Base-by-base conservation (phyloP, 64 coral and sea anemone species). In the Montipora efflorescens region DNA sequence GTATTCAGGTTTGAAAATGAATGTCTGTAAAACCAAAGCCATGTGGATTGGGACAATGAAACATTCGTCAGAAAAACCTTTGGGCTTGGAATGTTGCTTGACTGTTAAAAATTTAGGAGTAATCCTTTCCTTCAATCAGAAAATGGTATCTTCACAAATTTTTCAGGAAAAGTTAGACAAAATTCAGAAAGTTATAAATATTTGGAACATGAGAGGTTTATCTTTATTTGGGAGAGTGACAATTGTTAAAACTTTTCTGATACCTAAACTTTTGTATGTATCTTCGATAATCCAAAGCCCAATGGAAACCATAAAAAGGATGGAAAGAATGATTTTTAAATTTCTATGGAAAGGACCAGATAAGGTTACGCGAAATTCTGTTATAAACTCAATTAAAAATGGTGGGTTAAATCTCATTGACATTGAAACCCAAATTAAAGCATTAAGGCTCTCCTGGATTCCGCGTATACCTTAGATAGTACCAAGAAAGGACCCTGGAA, bases 341-440 rank as follows among this genome's bases (percentile, higher is more conserved):
- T 87, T 87, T 87, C 48, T 72, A n/a, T 87, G 67, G 83, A 69
- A 87, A 47, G 83, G 83, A 22, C 66, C 64, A 18, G 83, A 87
- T 48, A 87, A 87, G 43, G 83, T 73, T 1, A 70, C 83, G 2
- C 68, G 67, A 18, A 8, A 15, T 19, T 67, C 83, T 47, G 64
- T 70, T 2, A 87, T 72, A 48, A 87, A 87, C 44, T 14, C 83
- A 1, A 2, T 87, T 11, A 2, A 71, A 6, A 46, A 68, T 50
- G 67, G 67, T 16, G 83, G 83, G 1, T 44, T 87, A 67, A 87
- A 87, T 70, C 44, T 87, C 12, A 87, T 59, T 12, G 83, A 87
- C 18, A 20, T 87, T 48, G 83, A 87, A 70, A 68, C 66, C 6
- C 64, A 67, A 3, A 87, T 86, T 7, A 69, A 86, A 68, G 82